These are phyloP conservation scores for Parnassius apollo DNA, from an alignment of 2,888 invertebrate species.

Conservation along the genomic window DNA sequence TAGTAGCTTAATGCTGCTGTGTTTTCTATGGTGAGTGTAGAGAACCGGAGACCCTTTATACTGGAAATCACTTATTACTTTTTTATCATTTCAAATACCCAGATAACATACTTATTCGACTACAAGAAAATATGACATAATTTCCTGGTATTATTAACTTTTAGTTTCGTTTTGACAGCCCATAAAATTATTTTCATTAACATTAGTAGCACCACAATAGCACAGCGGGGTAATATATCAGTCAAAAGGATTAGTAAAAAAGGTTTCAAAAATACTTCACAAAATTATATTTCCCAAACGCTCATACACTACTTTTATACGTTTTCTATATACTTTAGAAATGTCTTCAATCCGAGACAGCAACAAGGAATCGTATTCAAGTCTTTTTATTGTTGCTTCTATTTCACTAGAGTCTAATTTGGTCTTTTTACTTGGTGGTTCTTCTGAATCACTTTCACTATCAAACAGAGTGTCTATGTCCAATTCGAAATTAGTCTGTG, in stretches of 20 bases:
- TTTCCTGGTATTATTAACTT: no score
- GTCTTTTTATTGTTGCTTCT: slow-evolving; percentile 46
- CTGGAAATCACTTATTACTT: no score
- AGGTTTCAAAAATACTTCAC: slow-evolving; percentile 17
- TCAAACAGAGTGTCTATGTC: slow-evolving; percentile 57
- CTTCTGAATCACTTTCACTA: slow-evolving; percentile 43
- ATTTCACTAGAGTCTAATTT: slow-evolving; percentile 48
- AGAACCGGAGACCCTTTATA: no score
- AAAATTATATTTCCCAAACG: slow-evolving; percentile 50
- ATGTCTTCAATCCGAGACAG: slow-evolving; percentile 51
- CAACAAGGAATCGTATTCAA: slow-evolving; percentile 50
- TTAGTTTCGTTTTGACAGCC: no score
- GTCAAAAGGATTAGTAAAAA: neutral
- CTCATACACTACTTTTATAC: slow-evolving; percentile 50
- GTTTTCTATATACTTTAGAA: slow-evolving; percentile 43
- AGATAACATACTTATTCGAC: no score
- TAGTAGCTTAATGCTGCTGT: no score
- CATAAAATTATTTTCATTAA: no score
- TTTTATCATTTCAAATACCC: no score
- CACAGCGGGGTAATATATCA: no score
- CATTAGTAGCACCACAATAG: no score
- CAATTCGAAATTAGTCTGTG: slow-evolving; percentile 56
- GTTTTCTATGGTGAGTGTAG: no score
- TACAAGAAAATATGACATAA: no score
- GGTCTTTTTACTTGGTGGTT: slow-evolving; percentile 57